These are phyloP conservation scores for Zenarchopterus dispar DNA, from an alignment of 2,797 vertebrate species.

Conservation along the genomic window DNA sequence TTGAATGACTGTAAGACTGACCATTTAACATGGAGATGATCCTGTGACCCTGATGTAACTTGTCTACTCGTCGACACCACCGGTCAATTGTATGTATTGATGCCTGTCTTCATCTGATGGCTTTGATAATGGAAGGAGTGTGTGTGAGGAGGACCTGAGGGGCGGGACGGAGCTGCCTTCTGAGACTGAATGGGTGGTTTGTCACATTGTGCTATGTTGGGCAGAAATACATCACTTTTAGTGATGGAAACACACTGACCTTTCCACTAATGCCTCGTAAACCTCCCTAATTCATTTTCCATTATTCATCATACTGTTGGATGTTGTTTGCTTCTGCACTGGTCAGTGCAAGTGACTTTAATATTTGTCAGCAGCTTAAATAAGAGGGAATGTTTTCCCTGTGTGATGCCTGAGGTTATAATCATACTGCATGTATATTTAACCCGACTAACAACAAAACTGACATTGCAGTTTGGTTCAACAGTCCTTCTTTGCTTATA, in stretches of 20 bases:
- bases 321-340: background rate
- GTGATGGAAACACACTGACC: conserved; percentile 60
- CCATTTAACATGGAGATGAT: conserved; percentile 56
- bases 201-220: conserved; percentile 69
- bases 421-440: too few relatives aligned
- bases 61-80: conserved; percentile 36
- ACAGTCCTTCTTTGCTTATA: too few relatives aligned
- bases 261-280: conserved; percentile 48
- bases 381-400: background rate
- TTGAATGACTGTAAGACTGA: conserved; percentile 39
- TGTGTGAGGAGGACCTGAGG: conserved; percentile 42
- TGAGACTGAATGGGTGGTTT: conserved; percentile 61
- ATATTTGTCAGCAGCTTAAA: background rate
- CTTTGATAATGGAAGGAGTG: conserved; percentile 54
- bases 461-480: too few relatives aligned
- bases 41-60: conserved; percentile 53
- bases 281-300: background rate
- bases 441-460: too few relatives aligned
- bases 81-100: conserved; percentile 63
- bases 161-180: conserved; percentile 31
- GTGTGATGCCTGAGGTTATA: background rate
- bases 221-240: conserved; percentile 65
- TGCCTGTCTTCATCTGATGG: conserved; percentile 46
- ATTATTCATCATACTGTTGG: conserved; percentile 12
- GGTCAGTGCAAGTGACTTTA: background rate